phyloP scores from a whole-genome alignment of 2,113 vertebrate species.

The Felis catus region F.catus_Fca126_mat1.0 CM031411.1:7542001-7542500 shows the following conservation, averaged over 20 bases:
- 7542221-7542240: neutral
- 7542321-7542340: neutral
- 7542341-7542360: neutral
- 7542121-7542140: conserved; percentile 20
- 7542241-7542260: neutral
- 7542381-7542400: neutral
- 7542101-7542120: neutral
- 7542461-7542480: too few species aligned
- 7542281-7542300: neutral
- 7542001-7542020: neutral
- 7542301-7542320: neutral
- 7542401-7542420: neutral
- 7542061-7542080: neutral
- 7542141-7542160: neutral
- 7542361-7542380: neutral
- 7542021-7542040: neutral
- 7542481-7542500: too few species aligned
- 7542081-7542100: neutral
- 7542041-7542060: neutral
- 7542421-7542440: too few species aligned
- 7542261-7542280: neutral
- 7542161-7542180: neutral
- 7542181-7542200: neutral
- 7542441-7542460: too few species aligned
- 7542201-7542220: neutral